Conservation (phyloP, 2,797 vertebrate genomes). For the Oreochromis grahami region DNA sequence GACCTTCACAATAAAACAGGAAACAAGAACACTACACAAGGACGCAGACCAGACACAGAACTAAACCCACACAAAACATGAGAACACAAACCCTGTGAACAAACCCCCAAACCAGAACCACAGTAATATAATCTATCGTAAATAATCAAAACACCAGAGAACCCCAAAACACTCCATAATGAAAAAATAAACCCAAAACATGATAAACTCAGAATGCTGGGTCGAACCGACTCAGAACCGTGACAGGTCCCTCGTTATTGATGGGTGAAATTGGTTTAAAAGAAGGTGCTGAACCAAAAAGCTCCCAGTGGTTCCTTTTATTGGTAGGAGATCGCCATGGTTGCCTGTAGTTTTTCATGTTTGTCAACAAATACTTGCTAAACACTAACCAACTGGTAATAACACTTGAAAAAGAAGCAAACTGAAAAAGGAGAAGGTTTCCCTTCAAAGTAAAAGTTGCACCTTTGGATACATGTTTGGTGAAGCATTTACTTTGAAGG, state of each 20-base stretch:
- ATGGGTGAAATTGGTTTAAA: not conserved
- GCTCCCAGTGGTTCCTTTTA: not conserved
- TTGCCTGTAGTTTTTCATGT: fast-evolving
- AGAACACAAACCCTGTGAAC: too few species aligned
- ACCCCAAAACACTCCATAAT: too few species aligned
- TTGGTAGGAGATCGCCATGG: not conserved
- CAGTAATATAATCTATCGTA: too few species aligned
- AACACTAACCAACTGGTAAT: not conserved
- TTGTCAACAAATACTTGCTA: not conserved
- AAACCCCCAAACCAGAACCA: too few species aligned
- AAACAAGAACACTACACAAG: too few species aligned
- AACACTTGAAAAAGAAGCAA: not conserved
- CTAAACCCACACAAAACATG: too few species aligned
- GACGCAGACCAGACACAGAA: too few species aligned
- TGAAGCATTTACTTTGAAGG: not conserved
- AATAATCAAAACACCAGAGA: too few species aligned
- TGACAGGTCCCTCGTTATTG: fast-evolving
- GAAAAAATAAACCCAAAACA: too few species aligned
- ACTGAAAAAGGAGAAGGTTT: not conserved
- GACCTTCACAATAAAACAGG: too few species aligned
- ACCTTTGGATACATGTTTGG: not conserved
- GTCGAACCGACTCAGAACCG: too few species aligned
- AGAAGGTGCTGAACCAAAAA: not conserved
- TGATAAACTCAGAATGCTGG: too few species aligned
- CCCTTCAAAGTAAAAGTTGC: not conserved